Evolutionary conservation across 2,797 vertebrate genomes (phyloP), one percentile per base, ranked within the genome.

Genomic region (Peromyscus nudipes): DNA sequence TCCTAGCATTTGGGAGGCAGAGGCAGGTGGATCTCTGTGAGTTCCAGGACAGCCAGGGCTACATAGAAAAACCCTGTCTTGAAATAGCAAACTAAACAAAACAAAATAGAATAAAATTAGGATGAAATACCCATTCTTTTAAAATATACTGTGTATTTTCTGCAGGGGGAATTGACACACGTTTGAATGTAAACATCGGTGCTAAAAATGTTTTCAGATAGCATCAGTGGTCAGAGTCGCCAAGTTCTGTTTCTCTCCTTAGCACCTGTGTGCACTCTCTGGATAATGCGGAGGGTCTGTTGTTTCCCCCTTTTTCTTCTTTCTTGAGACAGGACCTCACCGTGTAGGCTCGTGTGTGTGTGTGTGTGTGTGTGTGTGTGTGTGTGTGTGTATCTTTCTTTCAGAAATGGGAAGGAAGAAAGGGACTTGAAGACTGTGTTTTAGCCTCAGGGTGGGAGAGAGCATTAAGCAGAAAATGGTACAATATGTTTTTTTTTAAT

Each of bases 151-250:
- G 27, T 62, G 13, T 85, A 6, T 83, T 88, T 89, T 95, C 84
- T 81, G 8, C 21, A 21, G 40, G 37, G 4, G 8, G 29, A 4
- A 6, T 82, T 76, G 67, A 40, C 11, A 4, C 31, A 13, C 31
- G 37, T 81, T 91, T 88, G 25, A 82, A 46, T 49, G 1, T 37
- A 60, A 29, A 73, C 14, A 12, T 77, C 8, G 80, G 43, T 11
- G 76, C 96, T 81, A 34, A 86, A 71, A 67, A 4, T 92, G 37
- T 43, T 92, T 95, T 82, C 82, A 83, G 21, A 10, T n/a, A 11
- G 62, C 17, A 60, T 91, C 49, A 37, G 57, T 67, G 55, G 46
- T 16, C 46, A 46, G 60, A 40, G 13, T 46, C 40, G 6, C 0
- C 3, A 17, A 17, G 19, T 62, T 27, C 8, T 52, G 8, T 19